Conservation (phyloP, 1,140 invertebrate species). For the Asobara japonica region DNA sequence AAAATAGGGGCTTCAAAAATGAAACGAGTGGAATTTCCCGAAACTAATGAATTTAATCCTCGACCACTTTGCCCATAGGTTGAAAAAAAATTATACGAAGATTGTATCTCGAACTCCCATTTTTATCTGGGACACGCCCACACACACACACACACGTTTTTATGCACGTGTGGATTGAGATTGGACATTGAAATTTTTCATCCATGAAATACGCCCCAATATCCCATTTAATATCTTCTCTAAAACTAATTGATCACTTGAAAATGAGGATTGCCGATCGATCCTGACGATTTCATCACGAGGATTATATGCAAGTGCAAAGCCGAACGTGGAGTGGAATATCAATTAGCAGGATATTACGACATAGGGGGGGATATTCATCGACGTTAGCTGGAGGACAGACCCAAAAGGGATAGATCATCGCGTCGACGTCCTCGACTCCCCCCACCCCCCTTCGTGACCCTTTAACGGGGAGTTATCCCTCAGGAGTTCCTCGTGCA, state of each 20-base stretch:
- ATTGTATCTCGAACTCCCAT: too few relatives aligned
- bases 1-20: too few relatives aligned
- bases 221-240: too few relatives aligned
- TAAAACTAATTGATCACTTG: background rate
- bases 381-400: conserved; percentile 9
- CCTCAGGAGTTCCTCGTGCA: background rate
- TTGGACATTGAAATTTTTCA: too few relatives aligned
- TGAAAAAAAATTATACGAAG: too few relatives aligned
- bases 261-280: background rate
- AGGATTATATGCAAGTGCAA: background rate
- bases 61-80: too few relatives aligned
- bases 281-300: conserved; percentile 2
- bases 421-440: background rate
- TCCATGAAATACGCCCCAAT: too few relatives aligned
- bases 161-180: too few relatives aligned
- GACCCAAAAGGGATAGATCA: conserved; percentile 12
- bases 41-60: too few relatives aligned
- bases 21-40: too few relatives aligned
- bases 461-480: background rate
- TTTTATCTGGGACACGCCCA: too few relatives aligned
- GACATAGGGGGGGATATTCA: conserved; percentile 4
- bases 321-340: background rate
- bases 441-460: background rate
- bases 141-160: too few relatives aligned
- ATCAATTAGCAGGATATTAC: conserved; percentile 23